These are phyloP conservation scores for Mesocricetus auratus DNA, from an alignment of 2,113 vertebrate species.

Conservation along the genomic window DNA sequence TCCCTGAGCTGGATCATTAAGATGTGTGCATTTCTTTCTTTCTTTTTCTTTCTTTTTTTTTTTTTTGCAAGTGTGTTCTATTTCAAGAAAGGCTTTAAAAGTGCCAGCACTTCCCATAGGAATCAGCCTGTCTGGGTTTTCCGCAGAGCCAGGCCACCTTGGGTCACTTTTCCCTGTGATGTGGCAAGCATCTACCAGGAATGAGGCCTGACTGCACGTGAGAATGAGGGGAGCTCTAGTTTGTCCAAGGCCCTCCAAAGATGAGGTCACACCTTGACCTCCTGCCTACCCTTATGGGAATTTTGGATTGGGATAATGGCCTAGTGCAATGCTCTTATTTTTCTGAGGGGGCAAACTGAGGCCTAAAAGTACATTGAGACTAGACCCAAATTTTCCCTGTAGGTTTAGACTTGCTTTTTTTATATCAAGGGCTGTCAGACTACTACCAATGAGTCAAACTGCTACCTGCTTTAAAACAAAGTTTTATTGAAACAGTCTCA, in stretches of 20 bases:
- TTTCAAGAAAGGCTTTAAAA: not conserved
- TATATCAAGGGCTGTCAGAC: not conserved
- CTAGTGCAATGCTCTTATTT: not conserved
- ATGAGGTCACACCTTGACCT: not conserved
- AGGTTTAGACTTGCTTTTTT: not conserved
- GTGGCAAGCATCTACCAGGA: fast-evolving
- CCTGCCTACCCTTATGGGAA: not conserved
- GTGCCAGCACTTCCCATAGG: not conserved
- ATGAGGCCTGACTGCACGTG: fast-evolving
- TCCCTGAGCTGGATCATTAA: not conserved
- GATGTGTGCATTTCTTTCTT: not conserved
- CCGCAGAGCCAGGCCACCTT: not conserved
- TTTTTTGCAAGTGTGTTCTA: not conserved
- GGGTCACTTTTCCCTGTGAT: not conserved
- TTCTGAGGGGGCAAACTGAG: not conserved
- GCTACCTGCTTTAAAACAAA: not conserved
- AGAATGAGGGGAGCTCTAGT: not conserved
- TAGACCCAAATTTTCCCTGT: not conserved
- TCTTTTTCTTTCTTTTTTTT: not conserved
- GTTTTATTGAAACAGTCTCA: not conserved
- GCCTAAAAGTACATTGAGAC: not conserved
- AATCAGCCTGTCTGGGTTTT: not conserved
- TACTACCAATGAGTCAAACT: not conserved
- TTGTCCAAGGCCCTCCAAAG: not conserved
- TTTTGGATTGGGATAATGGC: not conserved